These are phyloP conservation scores for Theropithecus gelada DNA, from an alignment of 2,113 vertebrate species.

Conservation along the genomic window DNA sequence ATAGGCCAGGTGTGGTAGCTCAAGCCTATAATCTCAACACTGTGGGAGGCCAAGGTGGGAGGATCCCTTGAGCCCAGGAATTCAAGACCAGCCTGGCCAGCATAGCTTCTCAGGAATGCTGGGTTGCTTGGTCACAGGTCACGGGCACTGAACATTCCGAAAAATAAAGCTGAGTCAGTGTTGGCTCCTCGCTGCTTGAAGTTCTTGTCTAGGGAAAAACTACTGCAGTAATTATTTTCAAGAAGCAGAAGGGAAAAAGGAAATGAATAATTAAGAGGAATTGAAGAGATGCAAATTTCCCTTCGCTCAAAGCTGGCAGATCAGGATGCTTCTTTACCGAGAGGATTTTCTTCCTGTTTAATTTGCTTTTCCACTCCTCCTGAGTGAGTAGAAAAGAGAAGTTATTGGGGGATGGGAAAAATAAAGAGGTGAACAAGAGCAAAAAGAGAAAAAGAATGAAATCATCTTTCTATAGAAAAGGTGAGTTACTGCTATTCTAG, in stretches of 20 bases:
- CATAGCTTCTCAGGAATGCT: fast-evolving
- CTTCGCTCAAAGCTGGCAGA: background rate
- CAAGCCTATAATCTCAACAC: too few relatives aligned
- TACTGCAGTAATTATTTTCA: background rate
- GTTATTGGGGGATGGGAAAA: background rate
- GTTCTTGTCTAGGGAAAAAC: background rate
- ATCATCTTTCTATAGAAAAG: background rate
- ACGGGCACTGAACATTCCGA: fast-evolving
- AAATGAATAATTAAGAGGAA: slow-evolving; percentile 55
- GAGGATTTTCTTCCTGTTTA: background rate
- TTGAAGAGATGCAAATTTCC: slow-evolving; percentile 51
- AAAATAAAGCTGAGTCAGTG: background rate
- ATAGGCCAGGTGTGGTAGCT: too few relatives aligned
- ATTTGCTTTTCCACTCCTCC: background rate
- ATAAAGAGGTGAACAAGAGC: background rate
- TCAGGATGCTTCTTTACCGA: background rate
- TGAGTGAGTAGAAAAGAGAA: background rate
- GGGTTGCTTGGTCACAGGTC: too few relatives aligned
- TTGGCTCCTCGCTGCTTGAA: fast-evolving
- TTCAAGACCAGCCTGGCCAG: too few relatives aligned
- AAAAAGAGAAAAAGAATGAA: background rate
- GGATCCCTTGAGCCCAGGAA: too few relatives aligned
- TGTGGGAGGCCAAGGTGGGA: too few relatives aligned
- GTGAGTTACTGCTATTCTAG: background rate
- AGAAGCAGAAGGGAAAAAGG: slow-evolving; percentile 10